Conservation (phyloP, 1,140 invertebrate species). For the Drosophila nebulosa region DNA sequence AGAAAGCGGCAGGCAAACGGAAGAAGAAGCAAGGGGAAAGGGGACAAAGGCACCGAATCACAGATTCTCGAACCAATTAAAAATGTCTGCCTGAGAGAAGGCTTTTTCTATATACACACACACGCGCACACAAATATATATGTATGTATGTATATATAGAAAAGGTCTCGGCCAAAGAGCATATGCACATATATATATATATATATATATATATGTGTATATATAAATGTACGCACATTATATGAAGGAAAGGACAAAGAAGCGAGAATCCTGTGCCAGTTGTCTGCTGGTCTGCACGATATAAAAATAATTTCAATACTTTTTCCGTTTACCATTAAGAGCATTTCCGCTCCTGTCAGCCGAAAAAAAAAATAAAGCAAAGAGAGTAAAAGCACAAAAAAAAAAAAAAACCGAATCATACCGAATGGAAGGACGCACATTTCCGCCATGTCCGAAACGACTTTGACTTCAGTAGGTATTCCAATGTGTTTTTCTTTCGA, state of each 20-base stretch:
- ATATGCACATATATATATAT: background rate
- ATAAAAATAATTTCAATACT: constrained; percentile 64
- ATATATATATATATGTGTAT: background rate
- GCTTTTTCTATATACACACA: constrained; percentile 5
- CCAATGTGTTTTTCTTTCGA: background rate
- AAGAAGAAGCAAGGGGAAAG: background rate
- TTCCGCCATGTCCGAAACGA: constrained; percentile 25
- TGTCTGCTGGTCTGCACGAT: constrained; percentile 7
- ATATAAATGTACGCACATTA: background rate
- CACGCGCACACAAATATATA: background rate
- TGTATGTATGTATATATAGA: background rate
- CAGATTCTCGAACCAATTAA: constrained; percentile 43
- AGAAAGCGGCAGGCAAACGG: constrained; percentile 2
- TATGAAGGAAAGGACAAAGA: background rate
- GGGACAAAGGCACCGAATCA: background rate
- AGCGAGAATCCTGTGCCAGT: constrained; percentile 13
- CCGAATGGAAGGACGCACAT: constrained; percentile 24
- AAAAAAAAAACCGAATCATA: background rate
- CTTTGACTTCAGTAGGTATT: background rate
- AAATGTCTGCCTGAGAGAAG: constrained; percentile 39
- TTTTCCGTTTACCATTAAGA: constrained; percentile 61
- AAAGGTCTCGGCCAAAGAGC: background rate
- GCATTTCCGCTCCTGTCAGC: constrained; percentile 33
- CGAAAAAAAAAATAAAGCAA: background rate
- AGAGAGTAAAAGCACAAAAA: background rate